These are phyloP conservation scores for Cryptotis parvus DNA, from an alignment of 2,113 vertebrate genomes.

Conservation along the genomic window DNA sequence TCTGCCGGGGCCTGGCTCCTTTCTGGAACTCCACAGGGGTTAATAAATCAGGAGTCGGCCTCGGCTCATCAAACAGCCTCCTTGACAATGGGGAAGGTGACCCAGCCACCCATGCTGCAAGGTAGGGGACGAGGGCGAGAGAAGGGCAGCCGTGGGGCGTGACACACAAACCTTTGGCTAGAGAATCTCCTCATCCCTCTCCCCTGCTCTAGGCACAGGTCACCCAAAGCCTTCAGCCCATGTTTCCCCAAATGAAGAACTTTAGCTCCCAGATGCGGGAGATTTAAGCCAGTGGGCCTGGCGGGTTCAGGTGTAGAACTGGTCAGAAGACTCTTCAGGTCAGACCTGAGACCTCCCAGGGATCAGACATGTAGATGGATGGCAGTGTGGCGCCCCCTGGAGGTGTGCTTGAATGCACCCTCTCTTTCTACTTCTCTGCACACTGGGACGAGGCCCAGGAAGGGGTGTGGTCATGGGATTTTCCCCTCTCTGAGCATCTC, in stretches of 20 bases:
- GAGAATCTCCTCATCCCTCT: neutral
- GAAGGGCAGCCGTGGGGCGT: neutral
- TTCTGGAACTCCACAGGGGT: neutral
- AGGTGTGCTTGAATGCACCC: neutral
- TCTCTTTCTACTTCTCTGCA: neutral
- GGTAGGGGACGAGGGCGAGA: neutral
- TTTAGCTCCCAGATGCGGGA: neutral
- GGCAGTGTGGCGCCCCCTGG: too few relatives aligned
- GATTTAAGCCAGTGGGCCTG: neutral
- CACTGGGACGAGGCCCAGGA: too few relatives aligned
- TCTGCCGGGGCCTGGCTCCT: neutral
- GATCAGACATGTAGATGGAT: too few relatives aligned
- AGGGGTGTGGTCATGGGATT: too few relatives aligned
- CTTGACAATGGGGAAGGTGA: slow-evolving; percentile 38
- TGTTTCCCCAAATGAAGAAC: neutral
- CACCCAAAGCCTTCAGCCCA: neutral
- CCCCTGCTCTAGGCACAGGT: too few relatives aligned
- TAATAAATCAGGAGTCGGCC: neutral
- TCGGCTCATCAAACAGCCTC: neutral
- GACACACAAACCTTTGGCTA: neutral
- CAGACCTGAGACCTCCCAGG: too few relatives aligned
- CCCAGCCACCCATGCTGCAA: neutral
- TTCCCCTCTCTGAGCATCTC: too few relatives aligned
- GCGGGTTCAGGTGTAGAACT: neutral
- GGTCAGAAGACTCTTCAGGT: neutral